Evolutionary conservation across 2,113 vertebrate species (phyloP), one percentile per base, ranked within the genome.

Genomic region (Rana temporaria): DNA sequence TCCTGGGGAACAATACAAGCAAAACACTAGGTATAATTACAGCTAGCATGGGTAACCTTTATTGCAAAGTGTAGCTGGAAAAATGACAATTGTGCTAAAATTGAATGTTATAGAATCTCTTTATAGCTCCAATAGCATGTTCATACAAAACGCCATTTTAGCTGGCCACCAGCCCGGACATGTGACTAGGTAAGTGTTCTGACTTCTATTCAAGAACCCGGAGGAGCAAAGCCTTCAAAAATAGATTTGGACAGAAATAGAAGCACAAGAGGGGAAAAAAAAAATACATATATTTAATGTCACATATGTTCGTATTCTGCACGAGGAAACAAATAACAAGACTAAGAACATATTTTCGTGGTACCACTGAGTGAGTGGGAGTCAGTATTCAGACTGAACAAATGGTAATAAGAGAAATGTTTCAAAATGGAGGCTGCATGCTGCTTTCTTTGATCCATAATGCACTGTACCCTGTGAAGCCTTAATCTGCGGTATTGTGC

Each of bases 401-500:
- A 82, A 82, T 8, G 53, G 81, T 75, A 82, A 82, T 76, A 76
- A 68, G 81, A 57, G 72, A 75, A 82, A 57, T 19, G 72, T 68
- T 76, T 82, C 81, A 82, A 82, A 82, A 82, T 75, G 81, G 71
- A 75, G 81, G 81, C 62, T 24, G 65, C 81, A 76, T 56, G 81
- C 81, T 82, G 81, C n/a, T 66, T 82, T 72, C 72, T 82, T 76
- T 82, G 81, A 82, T 82, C 81, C 72, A 76, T 82, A 82, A 82
- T 76, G 81, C 81, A 82, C 73, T 82, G 70, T 76, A 22, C 63
- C 81, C 81, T 64, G 30, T 76, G 81, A 82, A 68, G 81, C 64
- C 64, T 82, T 82, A 82, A 82, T 82, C 81, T 82, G 81, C 48
- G 63, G 52, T 68, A 82, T 82, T 82, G 81, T 82, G 73, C 63